Base-by-base conservation (phyloP, 2,888 invertebrate species). In the Girardia tigrina region DNA sequence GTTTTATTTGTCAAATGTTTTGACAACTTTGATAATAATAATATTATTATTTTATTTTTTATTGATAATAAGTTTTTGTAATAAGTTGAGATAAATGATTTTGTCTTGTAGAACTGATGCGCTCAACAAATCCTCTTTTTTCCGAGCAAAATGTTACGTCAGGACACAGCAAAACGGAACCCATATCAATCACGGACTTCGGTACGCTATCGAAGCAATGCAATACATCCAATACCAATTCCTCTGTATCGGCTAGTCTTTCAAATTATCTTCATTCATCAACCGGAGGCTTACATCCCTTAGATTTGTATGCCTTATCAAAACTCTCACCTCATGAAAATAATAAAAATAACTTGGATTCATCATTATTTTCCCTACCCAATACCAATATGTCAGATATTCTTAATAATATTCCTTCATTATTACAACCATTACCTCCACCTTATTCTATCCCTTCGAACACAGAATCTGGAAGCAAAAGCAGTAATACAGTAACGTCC, bases 301-400 rank as follows among this genome's bases (percentile, higher is more conserved):
- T 56, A 56, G 56, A 56, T 56, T 56, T 56, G 56, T 56, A 56
- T 56, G 56, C 56, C 56, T 56, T 56, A 56, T 56, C 56, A 56
- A 56, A 56, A 56, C n/a, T 56, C 4, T 56, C 56, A 8, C 56
- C 56, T 16, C 56, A 56, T 56, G 56, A 56, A 56, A 56, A 56
- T 16, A 56, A 56, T 23, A 56, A 56, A 16, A 56, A 16, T 23
- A 56, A 56, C 23, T 56, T 56, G 56, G 56, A 56, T n/a, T 56
- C 56, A 56, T 56, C 56, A 8, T 56, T 56, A 56, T 56, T 56
- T 16, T 56, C 56, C n/a, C 56, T 56, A 12, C 56, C 56, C 8
- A 56, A 56, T n/a, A 56, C 56, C 6, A 56, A 56, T 56, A 56
- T 56, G 56, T 56, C 56, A 56, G 56, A 56, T 12, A 56, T 56